Base-by-base conservation (phyloP, 1,140 invertebrate genomes). In the Ostrea denselamellosa region DNA sequence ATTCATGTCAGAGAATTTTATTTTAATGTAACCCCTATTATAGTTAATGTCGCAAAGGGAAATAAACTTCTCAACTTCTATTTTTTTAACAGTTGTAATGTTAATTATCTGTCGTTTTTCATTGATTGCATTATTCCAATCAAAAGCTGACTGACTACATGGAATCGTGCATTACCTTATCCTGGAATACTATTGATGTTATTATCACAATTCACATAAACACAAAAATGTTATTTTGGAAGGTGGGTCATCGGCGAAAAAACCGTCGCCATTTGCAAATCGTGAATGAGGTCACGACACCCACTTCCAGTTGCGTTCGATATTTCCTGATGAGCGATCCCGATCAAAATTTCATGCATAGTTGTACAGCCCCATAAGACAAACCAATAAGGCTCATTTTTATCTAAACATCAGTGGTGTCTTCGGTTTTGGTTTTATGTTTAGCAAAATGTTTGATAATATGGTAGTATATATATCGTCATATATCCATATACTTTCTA, bases 221-320 rank as follows among this genome's bases (percentile, higher is more conserved):
- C 62, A 28, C 44, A 12, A 89, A n/a, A 34, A 19, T 71, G 19
- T 53, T 44, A 86, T n/a, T 82, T n/a, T 5, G 22, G 90, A 89
- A 90, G 91, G 91, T 90, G 90, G 89, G 92, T 90, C 90, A 91
- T 91, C 91, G 90, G 86, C 91, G 89, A 91, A 22, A 90, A 93
- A 92, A 92, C 92, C 92, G 92, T 91, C 91, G 93, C 92, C 93
- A 93, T 93, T 93, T 87, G 88, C 90, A 89, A 90, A 87, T 86
- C 19, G 87, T 87, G 86, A 86, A 87, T 25, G 86, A 28, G 44
- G 52, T 83, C 81, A 83, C 52, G 81, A 83, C 81, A 51, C 81
- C 81, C 81, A 83, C 81, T 54, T 83, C 65, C 65, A 71, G 22
- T 71, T 71, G 65, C 22, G n/a, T 8, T 71, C 12, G 65, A 28